Evolutionary conservation across 2,888 invertebrate species (phyloP).

Genomic region (Pseudococcus longispinus): DNA sequence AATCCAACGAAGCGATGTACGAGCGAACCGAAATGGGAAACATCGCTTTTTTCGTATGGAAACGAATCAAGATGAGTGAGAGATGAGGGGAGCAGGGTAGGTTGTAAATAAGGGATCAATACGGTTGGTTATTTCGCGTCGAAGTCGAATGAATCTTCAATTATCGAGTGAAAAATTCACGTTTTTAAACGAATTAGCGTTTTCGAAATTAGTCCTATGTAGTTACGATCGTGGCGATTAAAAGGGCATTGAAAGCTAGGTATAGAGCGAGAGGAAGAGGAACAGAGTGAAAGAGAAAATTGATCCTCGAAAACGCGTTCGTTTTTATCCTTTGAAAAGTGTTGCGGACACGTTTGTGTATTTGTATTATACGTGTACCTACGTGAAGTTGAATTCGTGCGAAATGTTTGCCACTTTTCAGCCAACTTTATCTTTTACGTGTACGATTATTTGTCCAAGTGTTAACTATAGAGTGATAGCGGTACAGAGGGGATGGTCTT

Average conservation of each 20-base stretch:
- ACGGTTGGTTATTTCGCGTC: not conserved
- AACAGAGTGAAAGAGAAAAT: not conserved
- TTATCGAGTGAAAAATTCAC: not conserved
- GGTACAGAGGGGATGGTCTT: not conserved
- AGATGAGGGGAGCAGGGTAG: not conserved
- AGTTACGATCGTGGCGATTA: not conserved
- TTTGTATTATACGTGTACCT: no score
- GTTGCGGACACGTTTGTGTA: not conserved
- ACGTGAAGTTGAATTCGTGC: not conserved
- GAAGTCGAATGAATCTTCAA: not conserved
- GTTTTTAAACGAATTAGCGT: constrained; percentile 6
- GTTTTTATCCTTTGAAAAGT: not conserved
- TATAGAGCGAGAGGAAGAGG: not conserved
- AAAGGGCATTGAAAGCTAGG: not conserved
- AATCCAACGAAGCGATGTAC: no score
- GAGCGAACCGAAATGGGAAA: not conserved
- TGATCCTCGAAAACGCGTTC: not conserved
- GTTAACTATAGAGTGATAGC: not conserved
- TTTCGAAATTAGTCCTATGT: not conserved
- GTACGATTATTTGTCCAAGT: not conserved
- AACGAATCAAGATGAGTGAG: not conserved
- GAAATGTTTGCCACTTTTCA: not conserved
- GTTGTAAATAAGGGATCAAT: not conserved
- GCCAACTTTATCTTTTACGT: not conserved
- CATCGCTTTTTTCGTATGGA: not conserved